Evolutionary conservation across 2,797 vertebrate species (phyloP).

Genomic region (Hyperoplus lanceolatus): DNA sequence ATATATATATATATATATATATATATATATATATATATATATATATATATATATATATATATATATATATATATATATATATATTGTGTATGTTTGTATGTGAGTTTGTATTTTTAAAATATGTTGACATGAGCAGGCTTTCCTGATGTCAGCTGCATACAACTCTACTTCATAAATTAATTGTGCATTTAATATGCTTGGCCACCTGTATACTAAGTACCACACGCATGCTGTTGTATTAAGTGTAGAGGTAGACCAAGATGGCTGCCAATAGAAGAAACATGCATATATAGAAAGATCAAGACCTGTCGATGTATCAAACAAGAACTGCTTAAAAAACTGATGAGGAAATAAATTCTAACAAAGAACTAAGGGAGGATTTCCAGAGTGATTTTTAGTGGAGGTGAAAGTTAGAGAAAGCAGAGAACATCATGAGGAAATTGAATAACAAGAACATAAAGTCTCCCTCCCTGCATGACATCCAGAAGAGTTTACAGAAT

Average conservation of each 20-base stretch:
- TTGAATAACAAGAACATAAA: slow-evolving; percentile 9
- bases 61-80: too few relatives aligned
- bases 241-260: not conserved
- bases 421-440: slow-evolving; percentile 6
- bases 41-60: too few relatives aligned
- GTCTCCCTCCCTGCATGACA: not conserved
- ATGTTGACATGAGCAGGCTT: not conserved
- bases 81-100: too few relatives aligned
- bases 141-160: not conserved
- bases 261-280: not conserved
- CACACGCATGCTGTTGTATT: not conserved
- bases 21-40: too few relatives aligned
- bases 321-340: slow-evolving; percentile 5
- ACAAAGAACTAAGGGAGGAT: not conserved
- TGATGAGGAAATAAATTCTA: not conserved
- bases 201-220: not conserved
- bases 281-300: not conserved
- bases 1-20: too few relatives aligned
- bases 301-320: slow-evolving; percentile 4
- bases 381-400: slow-evolving; percentile 16
- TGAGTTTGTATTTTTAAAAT: not conserved
- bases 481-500: not conserved
- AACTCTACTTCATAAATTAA: too few relatives aligned
- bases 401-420: slow-evolving; percentile 37
- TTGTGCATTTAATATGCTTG: not conserved